These are phyloP conservation scores for Apeltes quadracus DNA, from an alignment of 2,113 vertebrate genomes.

Conservation along the genomic window DNA sequence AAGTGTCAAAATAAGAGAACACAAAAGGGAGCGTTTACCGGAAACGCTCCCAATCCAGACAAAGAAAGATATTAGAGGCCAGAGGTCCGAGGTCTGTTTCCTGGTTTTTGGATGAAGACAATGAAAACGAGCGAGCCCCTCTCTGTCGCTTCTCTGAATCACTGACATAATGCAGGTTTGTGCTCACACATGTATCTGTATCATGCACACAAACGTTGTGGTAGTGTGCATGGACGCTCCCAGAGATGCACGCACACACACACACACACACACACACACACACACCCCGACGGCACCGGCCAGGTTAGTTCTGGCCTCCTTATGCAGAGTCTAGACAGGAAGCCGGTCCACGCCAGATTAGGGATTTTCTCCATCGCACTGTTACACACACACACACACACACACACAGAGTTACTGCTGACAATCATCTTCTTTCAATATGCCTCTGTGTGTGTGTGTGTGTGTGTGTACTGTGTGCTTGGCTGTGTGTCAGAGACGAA, in stretches of 20 bases:
- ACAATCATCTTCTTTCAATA: slow-evolving; percentile 52
- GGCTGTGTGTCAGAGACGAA: slow-evolving; percentile 31
- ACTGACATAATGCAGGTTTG: slow-evolving; percentile 24
- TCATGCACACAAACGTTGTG: slow-evolving; percentile 16
- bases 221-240: slow-evolving; percentile 19
- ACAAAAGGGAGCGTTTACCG: slow-evolving; percentile 46
- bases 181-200: slow-evolving; percentile 10
- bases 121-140: slow-evolving; percentile 15
- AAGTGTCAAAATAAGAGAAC: slow-evolving; percentile 50
- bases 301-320: slow-evolving; percentile 71
- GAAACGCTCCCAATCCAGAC: slow-evolving; percentile 41
- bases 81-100: slow-evolving; percentile 43
- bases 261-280: slow-evolving; percentile 23
- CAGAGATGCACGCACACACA: no score
- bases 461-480: slow-evolving; percentile 44
- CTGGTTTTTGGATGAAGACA: slow-evolving; percentile 41
- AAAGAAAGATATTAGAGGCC: slow-evolving; percentile 42
- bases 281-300: slow-evolving; percentile 32
- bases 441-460: slow-evolving; percentile 46
- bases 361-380: slow-evolving; percentile 76
- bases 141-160: not conserved
- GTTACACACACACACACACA: slow-evolving; percentile 34
- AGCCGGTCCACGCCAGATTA: slow-evolving; percentile 74
- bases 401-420: slow-evolving; percentile 27
- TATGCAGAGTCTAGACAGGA: slow-evolving; percentile 82